Conservation (phyloP, 1,140 invertebrate genomes). For the Colletes gigas region DNA sequence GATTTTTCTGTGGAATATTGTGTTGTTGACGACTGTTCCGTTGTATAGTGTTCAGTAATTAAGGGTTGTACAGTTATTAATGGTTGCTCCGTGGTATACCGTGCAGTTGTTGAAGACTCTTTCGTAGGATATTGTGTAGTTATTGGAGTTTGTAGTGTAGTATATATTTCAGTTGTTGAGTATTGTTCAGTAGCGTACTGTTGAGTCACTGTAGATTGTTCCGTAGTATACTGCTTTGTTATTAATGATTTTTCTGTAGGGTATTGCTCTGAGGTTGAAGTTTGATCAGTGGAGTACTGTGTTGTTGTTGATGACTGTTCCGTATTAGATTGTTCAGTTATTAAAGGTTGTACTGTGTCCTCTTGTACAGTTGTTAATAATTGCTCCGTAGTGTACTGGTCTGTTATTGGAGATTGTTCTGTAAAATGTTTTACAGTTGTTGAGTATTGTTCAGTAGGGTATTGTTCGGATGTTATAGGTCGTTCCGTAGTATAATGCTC, state of each 20-base stretch:
- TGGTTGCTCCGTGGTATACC: background rate
- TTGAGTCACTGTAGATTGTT: too few relatives aligned
- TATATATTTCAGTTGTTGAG: conserved; percentile 3
- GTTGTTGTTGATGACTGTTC: background rate
- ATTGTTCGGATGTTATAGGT: background rate
- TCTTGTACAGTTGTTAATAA: too few relatives aligned
- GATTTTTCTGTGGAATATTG: conserved; percentile 5
- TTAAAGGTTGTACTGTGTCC: conserved; percentile 1
- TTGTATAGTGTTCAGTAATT: background rate
- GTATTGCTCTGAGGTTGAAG: background rate
- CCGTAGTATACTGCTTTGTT: background rate
- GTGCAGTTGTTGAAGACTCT: background rate
- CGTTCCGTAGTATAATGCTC: conserved; percentile 7
- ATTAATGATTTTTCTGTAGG: background rate
- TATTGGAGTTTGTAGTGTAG: background rate
- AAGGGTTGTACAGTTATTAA: too few relatives aligned
- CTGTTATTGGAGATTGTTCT: background rate
- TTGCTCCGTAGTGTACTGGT: background rate
- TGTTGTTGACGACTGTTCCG: background rate
- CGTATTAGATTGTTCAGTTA: background rate
- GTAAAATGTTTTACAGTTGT: background rate
- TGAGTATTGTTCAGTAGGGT: background rate
- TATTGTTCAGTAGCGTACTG: too few relatives aligned
- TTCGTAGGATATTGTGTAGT: conserved; percentile 4
- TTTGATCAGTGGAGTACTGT: background rate